phyloP scores from a whole-genome alignment of 2,888 invertebrate genomes.

The Tachina grossa region DNA sequence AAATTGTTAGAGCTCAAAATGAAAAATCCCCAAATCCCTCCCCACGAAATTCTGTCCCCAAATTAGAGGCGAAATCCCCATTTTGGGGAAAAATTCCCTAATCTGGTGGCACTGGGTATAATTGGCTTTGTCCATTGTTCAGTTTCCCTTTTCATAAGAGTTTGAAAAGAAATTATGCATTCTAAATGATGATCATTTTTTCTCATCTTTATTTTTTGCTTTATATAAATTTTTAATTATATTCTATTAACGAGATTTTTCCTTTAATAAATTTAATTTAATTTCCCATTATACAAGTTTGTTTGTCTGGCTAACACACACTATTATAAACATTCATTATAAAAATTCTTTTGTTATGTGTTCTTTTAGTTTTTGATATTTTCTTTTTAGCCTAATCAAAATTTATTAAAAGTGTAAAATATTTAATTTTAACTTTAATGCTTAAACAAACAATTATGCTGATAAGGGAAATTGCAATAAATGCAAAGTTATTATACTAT shows the following conservation, averaged over 20 bases:
- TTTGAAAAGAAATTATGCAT: conserved; percentile 31
- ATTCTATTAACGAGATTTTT: conserved; percentile 61
- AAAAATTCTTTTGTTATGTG: conserved; percentile 52
- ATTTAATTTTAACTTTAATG: conserved; percentile 62
- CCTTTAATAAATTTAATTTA: conserved; percentile 27
- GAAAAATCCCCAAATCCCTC: too few relatives aligned
- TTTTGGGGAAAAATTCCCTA: too few relatives aligned
- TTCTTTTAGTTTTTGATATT: conserved; percentile 3
- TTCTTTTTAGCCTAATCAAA: conserved; percentile 75
- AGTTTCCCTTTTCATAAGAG: conserved; percentile 44
- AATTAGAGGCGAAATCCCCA: too few relatives aligned
- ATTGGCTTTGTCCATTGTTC: conserved; percentile 45
- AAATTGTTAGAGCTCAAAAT: too few relatives aligned
- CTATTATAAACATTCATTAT: conserved; percentile 34
- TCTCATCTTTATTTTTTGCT: neutral
- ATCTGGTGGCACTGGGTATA: too few relatives aligned
- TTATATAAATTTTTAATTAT: conserved; percentile 66
- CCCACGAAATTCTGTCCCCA: too few relatives aligned
- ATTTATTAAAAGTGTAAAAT: conserved; percentile 73
- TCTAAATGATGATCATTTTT: conserved; percentile 25
- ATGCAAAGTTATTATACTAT: neutral
- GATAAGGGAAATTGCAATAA: neutral
- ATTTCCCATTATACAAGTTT: conserved; percentile 10
- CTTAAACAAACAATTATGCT: conserved; percentile 35
- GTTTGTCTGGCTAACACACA: conserved; percentile 16